Conservation (phyloP, 1,140 invertebrate genomes). For the Choristoneura fumiferana region DNA sequence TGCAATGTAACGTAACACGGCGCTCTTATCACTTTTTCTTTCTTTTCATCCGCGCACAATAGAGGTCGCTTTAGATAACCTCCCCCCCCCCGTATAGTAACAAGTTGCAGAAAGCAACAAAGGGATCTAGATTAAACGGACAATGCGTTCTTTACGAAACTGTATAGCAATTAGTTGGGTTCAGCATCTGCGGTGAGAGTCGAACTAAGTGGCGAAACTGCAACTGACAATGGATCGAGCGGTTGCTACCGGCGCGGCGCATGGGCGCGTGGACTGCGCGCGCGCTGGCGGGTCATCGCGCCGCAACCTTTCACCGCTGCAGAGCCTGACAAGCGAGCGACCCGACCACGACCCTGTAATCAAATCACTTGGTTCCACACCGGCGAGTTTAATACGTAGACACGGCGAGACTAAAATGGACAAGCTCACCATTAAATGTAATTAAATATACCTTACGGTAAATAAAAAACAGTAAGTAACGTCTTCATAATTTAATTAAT, state of each 20-base stretch:
- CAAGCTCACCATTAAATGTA: no score
- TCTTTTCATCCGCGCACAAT: conserved; percentile 36
- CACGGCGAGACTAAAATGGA: no score
- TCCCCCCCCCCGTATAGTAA: conserved; percentile 32
- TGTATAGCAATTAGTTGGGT: conserved; percentile 60
- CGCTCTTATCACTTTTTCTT: conserved; percentile 1
- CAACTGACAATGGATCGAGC: conserved; percentile 52
- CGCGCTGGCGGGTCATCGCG: conserved; percentile 51
- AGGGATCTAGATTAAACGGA: conserved; percentile 68
- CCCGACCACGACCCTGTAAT: conserved; percentile 1
- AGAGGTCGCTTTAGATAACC: conserved; percentile 37
- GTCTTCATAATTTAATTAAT: conserved; percentile 29
- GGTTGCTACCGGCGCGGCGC: conserved; percentile 42
- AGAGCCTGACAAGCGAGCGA: neutral
- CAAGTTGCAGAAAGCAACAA: conserved; percentile 45
- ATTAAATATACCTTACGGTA: no score
- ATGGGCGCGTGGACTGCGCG: conserved; percentile 22
- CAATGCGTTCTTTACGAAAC: conserved; percentile 71
- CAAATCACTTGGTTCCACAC: conserved; percentile 11
- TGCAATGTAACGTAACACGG: no score
- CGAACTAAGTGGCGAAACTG: conserved; percentile 66
- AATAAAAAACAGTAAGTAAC: conserved; percentile 20
- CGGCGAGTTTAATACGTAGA: no score
- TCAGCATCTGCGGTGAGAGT: conserved; percentile 67
- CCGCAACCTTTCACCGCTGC: conserved; percentile 56